Evolutionary conservation across 1,140 invertebrate genomes (phyloP).

Genomic region (Halesus radiatus): DNA sequence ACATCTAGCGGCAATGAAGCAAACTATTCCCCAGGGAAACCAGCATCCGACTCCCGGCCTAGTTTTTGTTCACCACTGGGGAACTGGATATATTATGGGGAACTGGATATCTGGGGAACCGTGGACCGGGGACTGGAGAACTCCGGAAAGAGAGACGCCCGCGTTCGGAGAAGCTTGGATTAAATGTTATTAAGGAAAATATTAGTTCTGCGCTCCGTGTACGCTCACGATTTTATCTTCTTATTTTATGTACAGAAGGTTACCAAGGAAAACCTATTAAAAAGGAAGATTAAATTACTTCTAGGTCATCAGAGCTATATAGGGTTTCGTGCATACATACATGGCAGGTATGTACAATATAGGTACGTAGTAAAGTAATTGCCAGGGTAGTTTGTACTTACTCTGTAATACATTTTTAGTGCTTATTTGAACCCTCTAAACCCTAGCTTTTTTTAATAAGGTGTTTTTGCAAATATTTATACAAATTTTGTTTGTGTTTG

Average conservation of each 20-base stretch:
- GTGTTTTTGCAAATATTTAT: no score
- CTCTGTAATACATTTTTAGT: no score
- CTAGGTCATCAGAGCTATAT: background rate
- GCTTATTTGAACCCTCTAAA: no score
- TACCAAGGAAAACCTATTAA: background rate
- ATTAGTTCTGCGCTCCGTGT: background rate
- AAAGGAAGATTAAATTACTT: constrained; percentile 25
- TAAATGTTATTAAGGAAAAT: constrained; percentile 32
- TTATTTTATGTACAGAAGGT: constrained; percentile 6
- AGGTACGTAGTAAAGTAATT: background rate
- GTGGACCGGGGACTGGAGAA: background rate
- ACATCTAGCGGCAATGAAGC: constrained; percentile 12
- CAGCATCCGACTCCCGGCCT: background rate
- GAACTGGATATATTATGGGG: background rate
- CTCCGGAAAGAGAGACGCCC: background rate
- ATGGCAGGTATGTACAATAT: background rate
- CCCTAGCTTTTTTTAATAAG: no score
- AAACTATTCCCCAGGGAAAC: background rate
- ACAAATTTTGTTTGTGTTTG: no score
- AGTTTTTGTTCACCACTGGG: background rate
- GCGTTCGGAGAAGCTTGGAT: background rate
- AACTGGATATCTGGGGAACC: background rate
- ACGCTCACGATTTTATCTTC: background rate
- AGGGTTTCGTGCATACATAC: background rate
- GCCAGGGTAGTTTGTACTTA: no score